Evolutionary conservation across 1,140 invertebrate species (phyloP), one percentile per base, ranked within the genome.

Genomic region (Aphelenchoides fujianensis): DNA sequence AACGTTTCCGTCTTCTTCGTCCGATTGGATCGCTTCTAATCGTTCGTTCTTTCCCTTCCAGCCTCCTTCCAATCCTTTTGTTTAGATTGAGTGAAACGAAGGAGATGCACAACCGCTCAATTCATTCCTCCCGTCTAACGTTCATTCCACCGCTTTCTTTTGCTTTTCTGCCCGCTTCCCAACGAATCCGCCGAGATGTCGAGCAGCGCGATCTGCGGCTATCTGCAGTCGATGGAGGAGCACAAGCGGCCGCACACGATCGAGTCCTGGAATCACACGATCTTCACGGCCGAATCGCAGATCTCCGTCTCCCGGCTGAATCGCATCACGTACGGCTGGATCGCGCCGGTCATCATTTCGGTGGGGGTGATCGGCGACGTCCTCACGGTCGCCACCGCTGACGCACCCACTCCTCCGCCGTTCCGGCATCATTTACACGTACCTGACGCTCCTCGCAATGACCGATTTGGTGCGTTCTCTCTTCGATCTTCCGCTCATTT

Each of bases 1-100:
- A 97, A 97, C 86, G 95, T 97, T 63, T 94, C 93, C 32, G 92
- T 96, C 16, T 87, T 97, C 81, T 88, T 97, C 53, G 91, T 69
- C 64, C 67, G 67, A 27, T 71, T 69, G 61, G 68, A 69, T 31
- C 19, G 30, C 1, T 69, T 69, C 71, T 69, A 27, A 69, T n/a
- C n/a, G 64, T 67, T 28, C 23, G 64, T 69, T 68, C 27, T 1
- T n/a, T 66, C 16, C 16, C 16, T 16, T 16, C 55, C 16, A 61
- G 55, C 57, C n/a, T 48, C 41, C 16, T 48, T 48, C 41, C 16
- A 16, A 48, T 16, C 41, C 41, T 48, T 48, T 48, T 16, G 41
- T 48, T 48, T 16, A n/a, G 16, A 16, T 48, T 12, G 16, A 53
- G 16, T 61, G 57, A n/a, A n/a, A 53, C 53, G 57, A 53, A 16